Conservation (phyloP, 2,113 vertebrate species). For the Hystrix brachyura region DNA sequence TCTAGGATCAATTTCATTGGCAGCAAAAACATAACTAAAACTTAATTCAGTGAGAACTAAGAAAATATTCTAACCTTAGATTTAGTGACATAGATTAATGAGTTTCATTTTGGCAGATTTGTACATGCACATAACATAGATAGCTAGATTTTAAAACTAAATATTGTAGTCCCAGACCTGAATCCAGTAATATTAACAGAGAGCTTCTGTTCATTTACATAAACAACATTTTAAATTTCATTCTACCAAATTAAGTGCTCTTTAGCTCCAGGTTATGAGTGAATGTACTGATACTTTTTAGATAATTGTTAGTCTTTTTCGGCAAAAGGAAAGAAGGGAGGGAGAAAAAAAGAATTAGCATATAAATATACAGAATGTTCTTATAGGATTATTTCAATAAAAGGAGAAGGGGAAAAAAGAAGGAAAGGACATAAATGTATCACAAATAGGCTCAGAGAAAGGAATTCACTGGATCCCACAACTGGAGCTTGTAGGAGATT, state of each 20-base stretch:
- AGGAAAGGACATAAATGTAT: background rate
- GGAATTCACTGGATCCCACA: background rate
- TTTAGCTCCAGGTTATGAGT: background rate
- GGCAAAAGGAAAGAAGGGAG: background rate
- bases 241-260: slow-evolving; percentile 24
- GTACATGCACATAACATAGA: background rate
- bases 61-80: background rate
- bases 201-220: background rate
- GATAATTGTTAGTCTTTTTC: slow-evolving; percentile 4
- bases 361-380: background rate
- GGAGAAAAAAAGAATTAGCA: background rate
- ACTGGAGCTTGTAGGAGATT: background rate
- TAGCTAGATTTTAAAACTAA: background rate
- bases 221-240: slow-evolving; percentile 32
- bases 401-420: background rate
- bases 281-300: background rate
- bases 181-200: background rate
- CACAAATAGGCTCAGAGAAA: background rate
- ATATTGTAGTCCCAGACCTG: background rate
- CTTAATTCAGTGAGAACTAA: background rate
- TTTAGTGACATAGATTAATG: background rate
- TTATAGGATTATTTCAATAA: background rate
- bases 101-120: background rate
- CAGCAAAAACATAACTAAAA: background rate
- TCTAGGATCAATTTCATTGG: background rate